These are phyloP conservation scores for Chlorodrepanis virens DNA, from an alignment of 2,113 vertebrate genomes.

Conservation along the genomic window DNA sequence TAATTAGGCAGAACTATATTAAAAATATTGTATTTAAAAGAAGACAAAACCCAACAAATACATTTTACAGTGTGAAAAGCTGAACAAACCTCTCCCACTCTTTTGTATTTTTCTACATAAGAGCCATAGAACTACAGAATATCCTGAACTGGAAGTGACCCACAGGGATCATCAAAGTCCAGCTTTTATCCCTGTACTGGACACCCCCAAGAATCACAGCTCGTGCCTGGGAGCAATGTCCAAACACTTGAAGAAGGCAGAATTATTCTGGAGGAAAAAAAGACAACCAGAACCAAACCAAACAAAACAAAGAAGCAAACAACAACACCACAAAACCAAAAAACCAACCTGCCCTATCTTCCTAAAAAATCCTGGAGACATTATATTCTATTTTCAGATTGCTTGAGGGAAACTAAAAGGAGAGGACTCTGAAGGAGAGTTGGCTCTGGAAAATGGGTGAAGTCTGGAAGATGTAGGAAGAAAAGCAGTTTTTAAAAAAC, in stretches of 20 bases:
- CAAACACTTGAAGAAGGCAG: neutral
- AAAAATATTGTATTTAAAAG: neutral
- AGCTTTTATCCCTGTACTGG: neutral
- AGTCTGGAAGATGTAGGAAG: neutral
- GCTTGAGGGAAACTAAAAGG: neutral
- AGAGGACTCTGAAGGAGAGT: neutral
- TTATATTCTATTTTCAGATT: neutral
- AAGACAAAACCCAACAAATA: neutral
- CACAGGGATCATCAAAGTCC: neutral
- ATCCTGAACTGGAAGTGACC: neutral
- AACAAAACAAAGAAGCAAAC: neutral
- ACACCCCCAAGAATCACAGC: neutral
- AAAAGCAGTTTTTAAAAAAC: neutral
- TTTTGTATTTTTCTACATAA: neutral
- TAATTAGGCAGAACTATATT: neutral
- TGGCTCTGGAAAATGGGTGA: neutral
- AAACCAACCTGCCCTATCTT: fast-evolving
- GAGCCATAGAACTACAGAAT: neutral
- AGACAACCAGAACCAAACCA: neutral
- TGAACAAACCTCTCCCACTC: neutral
- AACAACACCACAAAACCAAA: neutral
- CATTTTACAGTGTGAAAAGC: neutral
- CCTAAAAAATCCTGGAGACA: neutral
- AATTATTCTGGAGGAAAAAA: neutral
- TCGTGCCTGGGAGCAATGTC: neutral